Evolutionary conservation across 2,888 invertebrate genomes (phyloP).

Genomic region (Panopea generosa): DNA sequence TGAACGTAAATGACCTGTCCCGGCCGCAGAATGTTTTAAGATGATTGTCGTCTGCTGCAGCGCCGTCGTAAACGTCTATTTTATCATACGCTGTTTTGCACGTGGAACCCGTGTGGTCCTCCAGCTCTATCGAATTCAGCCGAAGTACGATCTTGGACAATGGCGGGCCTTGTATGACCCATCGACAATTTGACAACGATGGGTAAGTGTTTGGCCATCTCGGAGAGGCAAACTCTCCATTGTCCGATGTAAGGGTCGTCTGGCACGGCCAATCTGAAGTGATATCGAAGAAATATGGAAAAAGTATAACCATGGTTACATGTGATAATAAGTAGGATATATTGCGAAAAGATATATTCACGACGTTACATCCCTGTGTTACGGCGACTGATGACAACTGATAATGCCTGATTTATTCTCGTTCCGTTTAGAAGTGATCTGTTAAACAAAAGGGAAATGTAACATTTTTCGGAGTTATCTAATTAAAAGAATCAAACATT

Average conservation of each 20-base stretch:
- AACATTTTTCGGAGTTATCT: too few species aligned
- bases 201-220: slow-evolving; percentile 80
- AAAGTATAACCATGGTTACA: too few species aligned
- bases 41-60: slow-evolving; percentile 45
- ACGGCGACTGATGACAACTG: too few species aligned
- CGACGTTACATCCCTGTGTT: neutral
- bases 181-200: slow-evolving; percentile 73
- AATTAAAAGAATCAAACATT: too few species aligned
- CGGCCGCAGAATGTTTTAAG: slow-evolving; percentile 69
- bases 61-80: slow-evolving; percentile 71
- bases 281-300: too few species aligned
- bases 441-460: too few species aligned
- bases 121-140: slow-evolving; percentile 78
- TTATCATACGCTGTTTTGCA: slow-evolving; percentile 74
- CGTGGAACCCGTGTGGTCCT: slow-evolving; percentile 74
- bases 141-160: slow-evolving; percentile 70
- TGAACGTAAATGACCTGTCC: slow-evolving; percentile 57
- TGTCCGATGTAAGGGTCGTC: slow-evolving; percentile 68
- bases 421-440: too few species aligned
- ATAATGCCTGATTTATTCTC: too few species aligned
- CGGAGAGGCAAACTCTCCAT: slow-evolving; percentile 81
- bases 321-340: neutral
- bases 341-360: neutral
- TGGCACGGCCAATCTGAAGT: slow-evolving; percentile 83
- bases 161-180: slow-evolving; percentile 76